A percentile compares a stretch with the other conserved stretches of the same genome.
phyloP scores from a whole-genome alignment of 2,888 invertebrate species.

The Cloeon dipterum region DNA sequence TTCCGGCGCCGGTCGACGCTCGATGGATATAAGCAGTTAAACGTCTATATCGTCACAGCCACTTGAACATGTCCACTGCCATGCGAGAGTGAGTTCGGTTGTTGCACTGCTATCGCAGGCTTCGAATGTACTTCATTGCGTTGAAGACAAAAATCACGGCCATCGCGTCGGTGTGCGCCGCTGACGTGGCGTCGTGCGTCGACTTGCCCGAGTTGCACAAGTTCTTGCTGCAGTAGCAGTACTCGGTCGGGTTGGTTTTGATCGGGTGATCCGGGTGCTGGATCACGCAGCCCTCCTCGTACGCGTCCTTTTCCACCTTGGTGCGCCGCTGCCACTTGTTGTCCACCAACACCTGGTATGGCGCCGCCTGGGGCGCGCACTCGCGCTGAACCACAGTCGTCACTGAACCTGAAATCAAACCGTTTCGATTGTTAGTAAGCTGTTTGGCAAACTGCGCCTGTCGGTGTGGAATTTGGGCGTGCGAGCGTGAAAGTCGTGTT shows the following conservation, averaged over 20 bases:
- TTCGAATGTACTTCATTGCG: slow-evolving; percentile 32
- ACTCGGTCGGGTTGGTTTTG: slow-evolving; percentile 24
- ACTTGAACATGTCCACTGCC: not conserved
- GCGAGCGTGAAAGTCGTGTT: too few relatives aligned
- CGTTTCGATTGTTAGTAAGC: too few relatives aligned
- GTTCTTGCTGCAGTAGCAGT: slow-evolving; percentile 53
- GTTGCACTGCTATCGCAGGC: slow-evolving; percentile 12
- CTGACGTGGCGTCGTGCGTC: slow-evolving; percentile 7
- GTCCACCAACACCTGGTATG: slow-evolving; percentile 32
- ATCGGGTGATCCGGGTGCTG: slow-evolving; percentile 15
- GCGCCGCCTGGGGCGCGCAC: slow-evolving; percentile 50
- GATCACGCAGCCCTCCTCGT: slow-evolving; percentile 37
- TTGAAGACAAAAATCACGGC: slow-evolving; percentile 36
- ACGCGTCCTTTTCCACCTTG: slow-evolving; percentile 38
- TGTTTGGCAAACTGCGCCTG: too few relatives aligned
- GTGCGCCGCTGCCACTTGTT: slow-evolving; percentile 36
- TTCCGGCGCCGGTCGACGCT: too few relatives aligned
- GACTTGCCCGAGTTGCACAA: slow-evolving; percentile 40
- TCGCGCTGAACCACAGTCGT: too few relatives aligned
- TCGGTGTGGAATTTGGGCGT: too few relatives aligned
- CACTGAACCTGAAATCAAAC: too few relatives aligned
- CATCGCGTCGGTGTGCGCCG: slow-evolving; percentile 30
- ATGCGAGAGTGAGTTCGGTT: too few relatives aligned
- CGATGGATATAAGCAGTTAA: too few relatives aligned
- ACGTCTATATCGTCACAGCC: too few relatives aligned